These are phyloP conservation scores for Tamandua tetradactyla DNA, from an alignment of 2,797 vertebrate genomes.

Conservation along the genomic window DNA sequence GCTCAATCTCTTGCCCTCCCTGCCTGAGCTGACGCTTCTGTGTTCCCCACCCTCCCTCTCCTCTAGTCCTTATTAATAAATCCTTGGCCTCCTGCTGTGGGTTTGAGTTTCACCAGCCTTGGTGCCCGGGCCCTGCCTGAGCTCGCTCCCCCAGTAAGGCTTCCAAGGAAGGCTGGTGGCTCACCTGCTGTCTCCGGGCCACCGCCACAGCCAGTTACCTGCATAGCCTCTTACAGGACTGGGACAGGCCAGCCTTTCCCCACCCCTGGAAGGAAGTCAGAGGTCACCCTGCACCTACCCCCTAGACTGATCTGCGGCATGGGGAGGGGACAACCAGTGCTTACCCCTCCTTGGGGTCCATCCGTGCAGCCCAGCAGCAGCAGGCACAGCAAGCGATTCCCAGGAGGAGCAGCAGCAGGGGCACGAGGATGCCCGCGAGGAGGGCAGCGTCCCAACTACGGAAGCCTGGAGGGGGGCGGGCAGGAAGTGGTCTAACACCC, in stretches of 20 bases:
- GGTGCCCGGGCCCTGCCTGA: not conserved
- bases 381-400: constrained; percentile 88
- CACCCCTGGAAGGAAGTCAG: not conserved
- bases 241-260: not conserved
- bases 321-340: not conserved
- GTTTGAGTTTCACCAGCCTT: not conserved
- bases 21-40: not conserved
- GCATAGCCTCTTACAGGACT: not conserved
- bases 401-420: constrained; percentile 90
- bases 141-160: not conserved
- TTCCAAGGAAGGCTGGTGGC: not conserved
- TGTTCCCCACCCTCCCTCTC: not conserved
- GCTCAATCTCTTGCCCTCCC: not conserved
- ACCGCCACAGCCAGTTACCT: not conserved
- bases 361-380: constrained; percentile 84
- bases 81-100: not conserved
- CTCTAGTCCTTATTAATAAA: not conserved
- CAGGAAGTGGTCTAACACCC: rapidly evolving
- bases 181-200: not conserved
- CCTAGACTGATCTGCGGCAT: not conserved
- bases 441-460: constrained; percentile 84
- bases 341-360: constrained; percentile 91
- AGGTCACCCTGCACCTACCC: not conserved
- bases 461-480: constrained; percentile 75
- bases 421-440: constrained; percentile 88